A percentile compares a stretch with the other conserved stretches of the same genome.
These are phyloP conservation scores for Suncus etruscus DNA, from an alignment of 2,113 vertebrate genomes.

Conservation along the genomic window DNA sequence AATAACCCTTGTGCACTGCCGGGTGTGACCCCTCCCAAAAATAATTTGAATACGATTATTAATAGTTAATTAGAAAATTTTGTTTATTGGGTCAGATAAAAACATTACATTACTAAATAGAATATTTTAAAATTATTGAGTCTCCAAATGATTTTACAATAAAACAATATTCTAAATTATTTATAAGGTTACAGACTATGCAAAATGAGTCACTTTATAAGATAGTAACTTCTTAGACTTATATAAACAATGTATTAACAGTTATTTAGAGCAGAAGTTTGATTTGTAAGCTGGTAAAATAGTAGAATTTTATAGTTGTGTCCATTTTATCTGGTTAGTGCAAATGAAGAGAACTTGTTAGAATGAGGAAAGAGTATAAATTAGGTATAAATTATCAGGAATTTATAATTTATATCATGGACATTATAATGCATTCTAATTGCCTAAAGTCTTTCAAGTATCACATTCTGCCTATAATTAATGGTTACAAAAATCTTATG, in stretches of 20 bases:
- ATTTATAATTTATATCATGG: not conserved
- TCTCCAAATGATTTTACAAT: constrained; percentile 28
- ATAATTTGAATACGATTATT: not conserved
- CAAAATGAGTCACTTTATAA: not conserved
- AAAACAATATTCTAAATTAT: not conserved
- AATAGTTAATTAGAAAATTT: not conserved
- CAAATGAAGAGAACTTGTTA: constrained; percentile 5
- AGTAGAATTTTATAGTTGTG: not conserved
- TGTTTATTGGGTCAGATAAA: not conserved
- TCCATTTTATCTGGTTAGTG: not conserved
- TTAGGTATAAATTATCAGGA: not conserved
- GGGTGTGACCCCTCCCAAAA: not conserved
- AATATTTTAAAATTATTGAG: not conserved
- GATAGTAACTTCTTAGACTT: not conserved
- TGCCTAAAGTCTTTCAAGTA: constrained; percentile 1
- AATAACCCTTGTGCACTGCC: too few relatives aligned
- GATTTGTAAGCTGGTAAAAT: not conserved
- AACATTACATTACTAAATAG: not conserved
- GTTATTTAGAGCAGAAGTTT: not conserved
- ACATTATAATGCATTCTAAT: not conserved
- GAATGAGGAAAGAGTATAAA: not conserved
- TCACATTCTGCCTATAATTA: not conserved
- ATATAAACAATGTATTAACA: not conserved
- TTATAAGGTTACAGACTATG: not conserved
- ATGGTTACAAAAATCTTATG: not conserved